These are phyloP conservation scores for Indicator indicator DNA, from an alignment of 2,113 vertebrate genomes.

Conservation along the genomic window DNA sequence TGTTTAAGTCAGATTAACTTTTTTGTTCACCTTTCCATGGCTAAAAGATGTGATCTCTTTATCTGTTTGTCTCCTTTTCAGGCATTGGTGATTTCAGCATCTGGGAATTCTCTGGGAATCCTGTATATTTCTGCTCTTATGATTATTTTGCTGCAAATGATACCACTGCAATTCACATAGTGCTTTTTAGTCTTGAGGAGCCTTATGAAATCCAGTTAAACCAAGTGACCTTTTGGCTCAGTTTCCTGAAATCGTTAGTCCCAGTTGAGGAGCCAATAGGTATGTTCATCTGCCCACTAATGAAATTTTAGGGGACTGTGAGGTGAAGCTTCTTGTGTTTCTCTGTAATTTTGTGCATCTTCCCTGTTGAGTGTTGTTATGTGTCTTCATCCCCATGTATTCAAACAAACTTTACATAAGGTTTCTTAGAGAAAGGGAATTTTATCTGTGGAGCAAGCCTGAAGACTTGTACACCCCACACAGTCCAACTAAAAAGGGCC, in stretches of 20 bases:
- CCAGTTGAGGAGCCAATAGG: slow-evolving; percentile 90
- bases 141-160: slow-evolving; percentile 97
- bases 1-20: neutral
- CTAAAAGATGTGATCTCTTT: neutral
- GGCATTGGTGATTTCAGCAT: slow-evolving; percentile 95
- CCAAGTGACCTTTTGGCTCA: slow-evolving; percentile 97
- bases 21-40: neutral
- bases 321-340: neutral
- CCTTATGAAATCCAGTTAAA: slow-evolving; percentile 95
- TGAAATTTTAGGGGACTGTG: neutral
- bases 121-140: slow-evolving; percentile 93
- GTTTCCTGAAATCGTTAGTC: slow-evolving; percentile 90
- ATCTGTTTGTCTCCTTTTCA: slow-evolving; percentile 54
- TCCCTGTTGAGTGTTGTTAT: neutral
- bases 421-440: neutral
- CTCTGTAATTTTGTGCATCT: neutral
- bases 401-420: neutral
- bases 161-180: slow-evolving; percentile 87
- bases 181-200: slow-evolving; percentile 94
- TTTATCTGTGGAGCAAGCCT: neutral
- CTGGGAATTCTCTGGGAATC: slow-evolving; percentile 98
- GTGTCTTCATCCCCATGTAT: neutral
- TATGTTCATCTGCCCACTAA: slow-evolving; percentile 48
- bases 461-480: neutral
- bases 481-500: neutral